These are phyloP conservation scores for Machimus rusticus DNA, from an alignment of 2,888 invertebrate genomes.

Conservation along the genomic window DNA sequence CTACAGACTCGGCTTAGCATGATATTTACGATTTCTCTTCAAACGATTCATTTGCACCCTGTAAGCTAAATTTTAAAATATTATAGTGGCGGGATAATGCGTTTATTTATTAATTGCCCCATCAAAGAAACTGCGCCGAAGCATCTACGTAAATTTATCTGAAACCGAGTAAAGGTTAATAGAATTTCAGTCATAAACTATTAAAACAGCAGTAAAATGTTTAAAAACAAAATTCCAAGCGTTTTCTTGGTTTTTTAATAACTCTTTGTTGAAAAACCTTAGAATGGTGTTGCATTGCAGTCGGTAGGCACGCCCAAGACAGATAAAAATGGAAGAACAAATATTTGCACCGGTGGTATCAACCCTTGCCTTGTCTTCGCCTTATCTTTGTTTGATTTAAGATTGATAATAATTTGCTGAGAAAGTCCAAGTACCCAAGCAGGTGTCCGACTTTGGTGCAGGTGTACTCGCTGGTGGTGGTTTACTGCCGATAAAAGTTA, in stretches of 20 bases:
- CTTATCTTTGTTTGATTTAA: constrained; percentile 19
- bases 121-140: neutral
- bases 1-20: neutral
- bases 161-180: neutral
- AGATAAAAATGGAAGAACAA: constrained; percentile 4
- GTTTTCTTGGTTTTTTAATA: neutral
- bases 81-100: neutral
- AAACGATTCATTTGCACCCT: neutral
- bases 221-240: neutral
- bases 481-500: neutral
- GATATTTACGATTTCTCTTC: neutral
- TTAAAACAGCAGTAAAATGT: neutral
- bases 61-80: neutral
- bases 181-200: neutral
- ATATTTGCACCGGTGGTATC: neutral
- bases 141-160: neutral
- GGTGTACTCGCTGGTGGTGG: neutral
- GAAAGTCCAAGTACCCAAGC: neutral
- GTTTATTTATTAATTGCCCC: neutral
- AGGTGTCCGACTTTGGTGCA: constrained; percentile 1
- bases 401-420: neutral
- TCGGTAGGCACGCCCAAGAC: neutral
- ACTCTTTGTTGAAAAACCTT: neutral
- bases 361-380: constrained; percentile 1
- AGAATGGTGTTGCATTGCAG: neutral